Evolutionary conservation across 1,140 invertebrate species (phyloP), one percentile per base, ranked within the genome.

Genomic region (Alviniconcha marisindica): DNA sequence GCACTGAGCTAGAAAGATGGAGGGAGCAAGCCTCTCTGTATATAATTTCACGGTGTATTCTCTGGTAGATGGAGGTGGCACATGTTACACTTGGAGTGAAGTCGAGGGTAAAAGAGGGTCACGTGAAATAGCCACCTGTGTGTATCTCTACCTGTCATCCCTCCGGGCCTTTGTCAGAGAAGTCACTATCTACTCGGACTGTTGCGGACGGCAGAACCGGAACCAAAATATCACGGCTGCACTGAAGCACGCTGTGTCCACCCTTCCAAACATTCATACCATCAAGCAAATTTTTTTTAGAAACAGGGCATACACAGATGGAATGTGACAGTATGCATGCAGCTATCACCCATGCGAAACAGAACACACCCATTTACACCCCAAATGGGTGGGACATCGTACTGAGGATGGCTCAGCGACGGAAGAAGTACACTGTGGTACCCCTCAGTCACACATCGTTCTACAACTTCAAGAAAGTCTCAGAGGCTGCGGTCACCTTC

Each of bases 131-230:
- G 81, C 63, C 73, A 79, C 84, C 10, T 84, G 83, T 51, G 38
- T 81, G 18, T 21, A 28, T 10, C 24, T 54, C 5, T 81, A 80
- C 36, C 42, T 84, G 28, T 33, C 3, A 28, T 63, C 69, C 7
- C 42, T 81, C 31, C 44, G 48, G 2, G 21, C 28, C 5, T n/a
- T 28, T n/a, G 15, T 42, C 15, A 51, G 48, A 31, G 76, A 51
- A 38, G 76, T 91, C 14, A 84, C 87, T 81, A 88, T 90, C 69
- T 91, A 89, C 79, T 89, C 87, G 12, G 90, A 92, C 71, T 90
- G 89, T 83, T 91, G 88, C 74, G 88, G 86, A 54, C 88, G 89
- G 2, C 89, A 91, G 77, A 84, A 88, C 33, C 40, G 77, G 5
- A 78, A 78, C 28, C 18, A 36, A 48, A 31, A 31, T 24, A 15